Conservation (phyloP, 2,888 invertebrate genomes). For the Odontocerum albicorne region DNA sequence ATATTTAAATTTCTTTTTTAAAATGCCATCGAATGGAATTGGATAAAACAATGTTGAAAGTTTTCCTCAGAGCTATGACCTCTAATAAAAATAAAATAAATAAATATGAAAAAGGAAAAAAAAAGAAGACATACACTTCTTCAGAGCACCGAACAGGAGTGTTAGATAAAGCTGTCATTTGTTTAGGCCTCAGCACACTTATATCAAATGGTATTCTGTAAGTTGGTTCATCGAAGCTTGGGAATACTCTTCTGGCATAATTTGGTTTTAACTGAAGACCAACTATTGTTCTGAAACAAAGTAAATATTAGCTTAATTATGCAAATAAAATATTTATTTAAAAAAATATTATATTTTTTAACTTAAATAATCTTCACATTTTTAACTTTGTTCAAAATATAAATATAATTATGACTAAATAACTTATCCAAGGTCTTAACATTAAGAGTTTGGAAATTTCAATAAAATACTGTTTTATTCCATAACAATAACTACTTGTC, state of each 20-base stretch:
- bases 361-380: background rate
- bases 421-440: too few species aligned
- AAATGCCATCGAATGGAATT: too few species aligned
- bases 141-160: constrained; percentile 60
- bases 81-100: too few species aligned
- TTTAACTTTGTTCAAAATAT: background rate
- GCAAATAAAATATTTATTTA: too few species aligned
- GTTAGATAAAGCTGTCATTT: constrained; percentile 65
- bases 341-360: background rate
- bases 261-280: constrained; percentile 72
- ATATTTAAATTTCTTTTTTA: too few species aligned
- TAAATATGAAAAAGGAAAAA: constrained; percentile 1
- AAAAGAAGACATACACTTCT: constrained; percentile 58
- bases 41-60: too few species aligned
- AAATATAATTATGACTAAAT: too few species aligned
- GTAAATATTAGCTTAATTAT: constrained; percentile 1
- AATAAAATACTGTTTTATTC: too few species aligned
- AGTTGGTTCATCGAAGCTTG: constrained; percentile 79
- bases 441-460: too few species aligned
- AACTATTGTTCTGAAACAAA: constrained; percentile 45
- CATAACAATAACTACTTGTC: too few species aligned
- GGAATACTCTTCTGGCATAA: constrained; percentile 75
- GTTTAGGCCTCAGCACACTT: constrained; percentile 62
- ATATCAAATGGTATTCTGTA: constrained; percentile 72
- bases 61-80: too few species aligned